These are phyloP conservation scores for Cartodere bifasciata DNA, from an alignment of 2,888 invertebrate species.

Conservation along the genomic window DNA sequence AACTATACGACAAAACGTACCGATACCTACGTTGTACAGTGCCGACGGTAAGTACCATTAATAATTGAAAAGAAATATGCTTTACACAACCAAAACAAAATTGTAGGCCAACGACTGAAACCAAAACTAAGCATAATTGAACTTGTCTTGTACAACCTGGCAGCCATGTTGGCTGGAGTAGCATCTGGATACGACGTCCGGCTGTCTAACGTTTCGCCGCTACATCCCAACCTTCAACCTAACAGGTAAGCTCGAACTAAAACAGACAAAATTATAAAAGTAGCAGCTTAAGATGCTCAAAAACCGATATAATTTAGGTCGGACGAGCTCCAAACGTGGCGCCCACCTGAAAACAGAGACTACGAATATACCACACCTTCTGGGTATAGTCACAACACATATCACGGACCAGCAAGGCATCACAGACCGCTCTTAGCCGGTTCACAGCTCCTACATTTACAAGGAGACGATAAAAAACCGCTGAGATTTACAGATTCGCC, in stretches of 20 bases:
- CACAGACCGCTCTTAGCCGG: slow-evolving; percentile 50
- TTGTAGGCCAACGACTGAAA: slow-evolving; percentile 41
- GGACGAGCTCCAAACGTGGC: slow-evolving; percentile 32
- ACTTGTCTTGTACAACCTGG: slow-evolving; percentile 80
- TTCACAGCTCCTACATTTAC: slow-evolving; percentile 37
- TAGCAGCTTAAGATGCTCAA: too few species aligned
- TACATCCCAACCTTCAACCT: slow-evolving; percentile 69
- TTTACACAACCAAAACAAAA: too few species aligned
- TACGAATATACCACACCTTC: slow-evolving; percentile 45
- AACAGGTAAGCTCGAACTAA: slow-evolving; percentile 38
- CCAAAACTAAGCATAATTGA: slow-evolving; percentile 63
- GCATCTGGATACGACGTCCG: slow-evolving; percentile 88
- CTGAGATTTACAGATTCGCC: slow-evolving; percentile 64
- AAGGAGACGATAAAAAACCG: slow-evolving; percentile 48
- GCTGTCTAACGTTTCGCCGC: slow-evolving; percentile 71
- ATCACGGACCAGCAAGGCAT: slow-evolving; percentile 75
- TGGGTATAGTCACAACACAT: slow-evolving; percentile 71
- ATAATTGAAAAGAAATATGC: slow-evolving; percentile 2
- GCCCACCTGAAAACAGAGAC: slow-evolving; percentile 33
- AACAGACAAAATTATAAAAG: slow-evolving; percentile 1
- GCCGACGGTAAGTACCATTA: slow-evolving; percentile 47
- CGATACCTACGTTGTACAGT: slow-evolving; percentile 71
- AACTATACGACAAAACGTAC: slow-evolving; percentile 46
- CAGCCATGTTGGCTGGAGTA: slow-evolving; percentile 79
- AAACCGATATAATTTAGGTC: slow-evolving; percentile 19